phyloP scores from a whole-genome alignment of 1,140 invertebrate genomes.

The Protaetia brevitarsis region DNA sequence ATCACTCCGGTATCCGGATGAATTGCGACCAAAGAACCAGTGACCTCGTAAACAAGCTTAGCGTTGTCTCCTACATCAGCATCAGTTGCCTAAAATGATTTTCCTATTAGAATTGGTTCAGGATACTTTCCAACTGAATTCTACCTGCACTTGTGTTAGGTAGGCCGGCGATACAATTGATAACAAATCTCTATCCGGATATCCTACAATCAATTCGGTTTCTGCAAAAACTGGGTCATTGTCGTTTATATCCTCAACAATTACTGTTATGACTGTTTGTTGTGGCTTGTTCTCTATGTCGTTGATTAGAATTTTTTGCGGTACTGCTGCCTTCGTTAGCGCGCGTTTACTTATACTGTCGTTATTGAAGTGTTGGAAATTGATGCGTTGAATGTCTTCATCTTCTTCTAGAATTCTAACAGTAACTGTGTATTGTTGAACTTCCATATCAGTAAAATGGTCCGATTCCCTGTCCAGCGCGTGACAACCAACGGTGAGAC shows the following conservation, averaged over 20 bases:
- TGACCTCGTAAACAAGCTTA: conserved; percentile 33
- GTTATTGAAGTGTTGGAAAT: neutral
- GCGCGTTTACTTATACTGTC: neutral
- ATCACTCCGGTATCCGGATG: conserved; percentile 37
- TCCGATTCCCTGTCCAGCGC: neutral
- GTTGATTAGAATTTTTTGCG: neutral
- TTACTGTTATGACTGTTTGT: conserved; percentile 49
- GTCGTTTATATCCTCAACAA: conserved; percentile 54
- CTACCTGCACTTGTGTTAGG: conserved; percentile 49
- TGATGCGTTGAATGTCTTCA: neutral
- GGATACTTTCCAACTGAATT: conserved; percentile 21
- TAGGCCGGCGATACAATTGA: conserved; percentile 47
- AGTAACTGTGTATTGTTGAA: neutral
- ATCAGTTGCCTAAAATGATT: conserved; percentile 38
- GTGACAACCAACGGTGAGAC: neutral
- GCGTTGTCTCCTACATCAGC: conserved; percentile 35
- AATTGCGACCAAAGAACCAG: conserved; percentile 31
- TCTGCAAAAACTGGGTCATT: conserved; percentile 50
- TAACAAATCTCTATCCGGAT: conserved; percentile 48
- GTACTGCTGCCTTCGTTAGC: neutral
- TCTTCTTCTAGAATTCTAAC: neutral
- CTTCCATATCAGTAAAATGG: neutral
- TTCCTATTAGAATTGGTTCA: neutral
- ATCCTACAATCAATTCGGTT: conserved; percentile 50
- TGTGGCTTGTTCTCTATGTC: conserved; percentile 34